Evolutionary conservation across 2,888 invertebrate genomes (phyloP).

Genomic region (Chalcis sispes): DNA sequence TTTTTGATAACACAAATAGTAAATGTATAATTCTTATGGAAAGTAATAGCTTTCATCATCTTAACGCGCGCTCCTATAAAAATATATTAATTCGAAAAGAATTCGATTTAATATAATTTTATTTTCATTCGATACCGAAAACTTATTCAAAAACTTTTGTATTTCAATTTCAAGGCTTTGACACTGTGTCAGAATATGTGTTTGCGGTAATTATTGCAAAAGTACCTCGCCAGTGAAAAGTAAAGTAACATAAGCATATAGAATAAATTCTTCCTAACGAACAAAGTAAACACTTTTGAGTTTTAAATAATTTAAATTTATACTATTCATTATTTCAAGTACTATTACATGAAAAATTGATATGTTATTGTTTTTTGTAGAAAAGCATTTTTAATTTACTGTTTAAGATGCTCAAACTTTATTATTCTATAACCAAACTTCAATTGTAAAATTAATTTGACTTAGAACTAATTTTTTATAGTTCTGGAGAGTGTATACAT

Average conservation of each 20-base stretch:
- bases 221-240: slow-evolving; percentile 11
- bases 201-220: slow-evolving; percentile 24
- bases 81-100: too few species aligned
- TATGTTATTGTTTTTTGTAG: background rate
- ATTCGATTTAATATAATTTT: too few species aligned
- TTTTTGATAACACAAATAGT: too few species aligned
- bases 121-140: too few species aligned
- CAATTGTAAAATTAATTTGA: slow-evolving; percentile 15
- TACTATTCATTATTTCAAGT: slow-evolving; percentile 1
- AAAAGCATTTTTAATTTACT: slow-evolving; percentile 19
- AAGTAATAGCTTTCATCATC: too few species aligned
- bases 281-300: slow-evolving; percentile 17
- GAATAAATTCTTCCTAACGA: slow-evolving; percentile 22
- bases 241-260: slow-evolving; percentile 30
- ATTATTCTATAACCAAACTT: slow-evolving; percentile 14
- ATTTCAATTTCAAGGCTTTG: slow-evolving; percentile 34
- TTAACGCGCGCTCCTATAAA: too few species aligned
- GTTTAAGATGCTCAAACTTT: slow-evolving; percentile 11
- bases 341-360: slow-evolving; percentile 1
- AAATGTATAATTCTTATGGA: too few species aligned
- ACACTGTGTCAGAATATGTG: slow-evolving; percentile 26
- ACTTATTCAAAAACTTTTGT: too few species aligned
- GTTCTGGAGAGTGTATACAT: slow-evolving; percentile 11
- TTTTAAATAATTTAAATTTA: background rate
- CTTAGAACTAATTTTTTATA: background rate